A percentile compares a stretch with the other conserved stretches of the same genome.
These are phyloP conservation scores for Radopholus similis DNA, from an alignment of 1,140 invertebrate species.

Conservation along the genomic window DNA sequence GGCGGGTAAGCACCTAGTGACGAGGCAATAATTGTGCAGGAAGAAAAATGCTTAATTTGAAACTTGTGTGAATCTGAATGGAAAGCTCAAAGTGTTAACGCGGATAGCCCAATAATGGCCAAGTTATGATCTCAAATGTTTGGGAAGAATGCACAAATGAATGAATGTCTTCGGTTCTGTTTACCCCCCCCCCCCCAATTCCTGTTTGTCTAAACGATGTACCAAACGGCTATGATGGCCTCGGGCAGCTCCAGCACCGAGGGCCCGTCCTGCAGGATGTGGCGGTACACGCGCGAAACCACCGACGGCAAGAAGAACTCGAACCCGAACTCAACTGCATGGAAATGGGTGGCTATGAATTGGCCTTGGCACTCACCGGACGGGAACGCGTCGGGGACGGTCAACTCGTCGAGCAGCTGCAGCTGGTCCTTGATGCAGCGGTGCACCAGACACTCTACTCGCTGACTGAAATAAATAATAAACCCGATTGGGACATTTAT, in stretches of 20 bases:
- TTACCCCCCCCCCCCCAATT: no score
- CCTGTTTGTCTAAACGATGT: no score
- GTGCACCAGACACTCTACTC: slow-evolving; percentile 54
- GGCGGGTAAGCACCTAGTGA: slow-evolving; percentile 50
- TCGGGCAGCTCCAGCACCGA: slow-evolving; percentile 48
- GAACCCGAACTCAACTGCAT: slow-evolving; percentile 56
- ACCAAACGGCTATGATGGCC: slow-evolving; percentile 35
- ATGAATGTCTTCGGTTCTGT: no score
- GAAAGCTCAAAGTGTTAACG: no score
- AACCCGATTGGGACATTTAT: no score
- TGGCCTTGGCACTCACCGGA: slow-evolving; percentile 7
- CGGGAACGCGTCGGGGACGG: slow-evolving; percentile 46
- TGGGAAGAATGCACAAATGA: no score
- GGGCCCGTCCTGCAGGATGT: slow-evolving; percentile 53
- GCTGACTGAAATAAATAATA: no score
- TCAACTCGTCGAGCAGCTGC: slow-evolving; percentile 31
- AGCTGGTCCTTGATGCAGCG: slow-evolving; percentile 13
- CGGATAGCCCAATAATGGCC: no score
- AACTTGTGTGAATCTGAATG: no score
- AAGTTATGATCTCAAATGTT: no score
- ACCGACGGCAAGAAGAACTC: slow-evolving; percentile 59
- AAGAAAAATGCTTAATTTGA: no score
- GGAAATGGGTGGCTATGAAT: background rate
- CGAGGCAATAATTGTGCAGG: no score
- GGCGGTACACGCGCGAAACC: slow-evolving; percentile 59